phyloP scores from a whole-genome alignment of 2,888 invertebrate genomes.

The Frankliniella fusca region DNA sequence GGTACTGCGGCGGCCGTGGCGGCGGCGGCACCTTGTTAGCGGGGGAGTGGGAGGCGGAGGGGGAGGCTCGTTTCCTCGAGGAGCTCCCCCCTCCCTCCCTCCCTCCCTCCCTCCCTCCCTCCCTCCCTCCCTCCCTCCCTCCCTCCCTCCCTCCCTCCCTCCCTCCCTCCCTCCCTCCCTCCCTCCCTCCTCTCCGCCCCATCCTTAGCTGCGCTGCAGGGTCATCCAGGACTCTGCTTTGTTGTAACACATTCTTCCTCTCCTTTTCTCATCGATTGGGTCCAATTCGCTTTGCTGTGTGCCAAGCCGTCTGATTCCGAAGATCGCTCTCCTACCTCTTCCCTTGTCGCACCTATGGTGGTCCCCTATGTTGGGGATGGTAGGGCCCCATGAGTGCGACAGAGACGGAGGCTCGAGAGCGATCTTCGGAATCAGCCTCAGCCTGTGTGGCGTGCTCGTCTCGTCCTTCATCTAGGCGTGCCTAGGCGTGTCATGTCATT shows the following conservation, averaged over 20 bases:
- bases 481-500: background rate
- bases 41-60: constrained; percentile 1
- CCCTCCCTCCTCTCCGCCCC: background rate
- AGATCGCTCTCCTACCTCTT: too few species aligned
- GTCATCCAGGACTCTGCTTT: background rate
- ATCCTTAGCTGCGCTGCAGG: background rate
- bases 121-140: background rate
- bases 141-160: background rate
- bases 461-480: background rate
- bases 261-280: background rate
- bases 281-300: too few species aligned
- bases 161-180: background rate
- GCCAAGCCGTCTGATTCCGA: too few species aligned
- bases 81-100: background rate
- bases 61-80: background rate
- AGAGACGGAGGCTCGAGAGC: too few species aligned
- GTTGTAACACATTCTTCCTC: constrained; percentile 19
- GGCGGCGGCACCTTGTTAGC: constrained; percentile 5
- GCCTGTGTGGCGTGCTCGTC: too few species aligned
- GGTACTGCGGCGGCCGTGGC: constrained; percentile 3
- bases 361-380: too few species aligned
- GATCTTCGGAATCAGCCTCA: too few species aligned
- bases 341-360: too few species aligned
- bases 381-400: too few species aligned
- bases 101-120: background rate